A percentile compares a stretch with the other conserved stretches of the same genome.
phyloP scores from a whole-genome alignment of 2,113 vertebrate genomes.

The Hippocampus barbouri region DNA sequence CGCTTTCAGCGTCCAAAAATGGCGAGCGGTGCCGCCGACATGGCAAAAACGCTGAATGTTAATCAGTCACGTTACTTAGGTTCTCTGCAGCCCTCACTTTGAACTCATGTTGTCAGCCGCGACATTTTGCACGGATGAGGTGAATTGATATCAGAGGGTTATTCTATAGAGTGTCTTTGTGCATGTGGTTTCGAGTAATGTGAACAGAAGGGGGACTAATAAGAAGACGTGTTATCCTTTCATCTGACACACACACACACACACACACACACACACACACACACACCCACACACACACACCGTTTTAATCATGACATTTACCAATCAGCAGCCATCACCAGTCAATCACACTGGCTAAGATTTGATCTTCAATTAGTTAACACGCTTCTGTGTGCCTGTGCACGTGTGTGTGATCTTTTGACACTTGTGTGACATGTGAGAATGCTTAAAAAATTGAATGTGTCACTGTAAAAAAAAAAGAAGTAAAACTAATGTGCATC shows the following conservation, averaged over 20 bases:
- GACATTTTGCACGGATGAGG: not conserved
- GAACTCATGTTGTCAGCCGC: not conserved
- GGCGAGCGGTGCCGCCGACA: not conserved
- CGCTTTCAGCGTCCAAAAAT: not conserved
- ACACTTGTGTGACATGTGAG: not conserved
- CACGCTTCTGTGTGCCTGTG: not conserved
- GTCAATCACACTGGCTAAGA: constrained; percentile 35
- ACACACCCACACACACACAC: constrained; percentile 1
- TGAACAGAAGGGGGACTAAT: constrained; percentile 40
- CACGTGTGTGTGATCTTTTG: not conserved
- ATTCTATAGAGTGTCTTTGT: not conserved
- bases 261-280: not conserved
- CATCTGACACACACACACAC: constrained; percentile 35
- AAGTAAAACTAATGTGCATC: no score
- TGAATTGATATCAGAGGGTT: not conserved
- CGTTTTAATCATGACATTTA: constrained; percentile 48
- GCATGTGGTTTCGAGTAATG: not conserved
- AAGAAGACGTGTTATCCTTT: constrained; percentile 40
- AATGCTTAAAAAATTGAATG: no score
- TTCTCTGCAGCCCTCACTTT: not conserved
- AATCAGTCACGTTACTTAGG: not conserved
- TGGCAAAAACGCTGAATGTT: not conserved
- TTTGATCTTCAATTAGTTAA: constrained; percentile 16
- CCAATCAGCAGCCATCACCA: constrained; percentile 36
- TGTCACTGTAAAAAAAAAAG: no score